These are phyloP conservation scores for Mesorhabditis sp. DNA, from an alignment of 2,888 invertebrate genomes.

Conservation along the genomic window DNA sequence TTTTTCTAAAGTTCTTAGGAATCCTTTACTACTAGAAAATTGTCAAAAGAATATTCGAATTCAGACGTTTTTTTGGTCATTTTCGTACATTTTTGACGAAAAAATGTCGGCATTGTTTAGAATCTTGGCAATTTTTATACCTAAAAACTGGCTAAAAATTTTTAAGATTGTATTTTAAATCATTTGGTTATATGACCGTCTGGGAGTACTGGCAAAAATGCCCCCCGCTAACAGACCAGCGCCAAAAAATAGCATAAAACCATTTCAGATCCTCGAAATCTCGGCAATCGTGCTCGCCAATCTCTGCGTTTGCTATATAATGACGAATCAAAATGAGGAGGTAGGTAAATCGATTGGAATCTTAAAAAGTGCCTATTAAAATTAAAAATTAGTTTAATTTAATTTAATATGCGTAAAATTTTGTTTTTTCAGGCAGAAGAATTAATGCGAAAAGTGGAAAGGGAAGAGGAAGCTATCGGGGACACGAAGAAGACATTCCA, in stretches of 20 bases:
- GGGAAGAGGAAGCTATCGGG: slow-evolving; percentile 84
- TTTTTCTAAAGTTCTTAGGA: too few species aligned
- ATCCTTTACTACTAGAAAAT: too few species aligned
- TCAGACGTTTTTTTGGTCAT: too few species aligned
- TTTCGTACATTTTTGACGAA: too few species aligned
- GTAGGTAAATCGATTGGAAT: slow-evolving; percentile 39
- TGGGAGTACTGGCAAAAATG: too few species aligned
- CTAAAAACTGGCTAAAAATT: too few species aligned
- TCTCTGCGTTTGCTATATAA: slow-evolving; percentile 95
- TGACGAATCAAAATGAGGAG: slow-evolving; percentile 97
- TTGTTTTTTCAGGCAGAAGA: slow-evolving; percentile 30
- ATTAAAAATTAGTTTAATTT: background rate
- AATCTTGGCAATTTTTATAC: too few species aligned
- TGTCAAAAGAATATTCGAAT: too few species aligned
- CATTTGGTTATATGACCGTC: too few species aligned
- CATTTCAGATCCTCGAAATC: slow-evolving; percentile 72
- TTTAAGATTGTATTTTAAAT: too few species aligned
- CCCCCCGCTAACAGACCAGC: slow-evolving; percentile 82
- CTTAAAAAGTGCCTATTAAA: background rate
- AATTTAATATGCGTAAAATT: background rate
- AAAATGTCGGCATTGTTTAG: too few species aligned
- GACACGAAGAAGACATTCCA: slow-evolving; percentile 90
- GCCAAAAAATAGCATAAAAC: slow-evolving; percentile 88
- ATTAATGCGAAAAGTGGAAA: slow-evolving; percentile 94
- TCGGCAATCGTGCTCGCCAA: slow-evolving; percentile 98